Evolutionary conservation across 2,113 vertebrate genomes (phyloP), one percentile per base, ranked within the genome.

Genomic region (Cebidichthys violaceus): DNA sequence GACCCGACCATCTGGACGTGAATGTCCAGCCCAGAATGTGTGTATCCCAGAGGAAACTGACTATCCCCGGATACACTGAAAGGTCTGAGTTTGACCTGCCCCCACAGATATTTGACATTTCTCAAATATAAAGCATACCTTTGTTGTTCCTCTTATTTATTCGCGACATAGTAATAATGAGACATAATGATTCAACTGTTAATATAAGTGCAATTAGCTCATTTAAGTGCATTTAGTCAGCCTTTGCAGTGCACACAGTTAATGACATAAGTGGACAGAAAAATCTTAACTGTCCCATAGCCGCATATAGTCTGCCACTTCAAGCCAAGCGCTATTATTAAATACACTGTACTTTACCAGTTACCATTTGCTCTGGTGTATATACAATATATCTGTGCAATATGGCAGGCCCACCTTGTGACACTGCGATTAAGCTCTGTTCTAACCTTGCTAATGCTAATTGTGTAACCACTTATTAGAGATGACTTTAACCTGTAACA

Each of bases 1-100:
- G 75, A 82, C 50, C n/a, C 22, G 27, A 27, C 90, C 89, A 90
- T 93, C 88, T 93, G 92, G 88, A 86, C 72, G 77, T 81, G 41
- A 86, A 70, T 60, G 85, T 89, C 85, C 84, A 83, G 76, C 60
- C 77, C 79, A 92, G 83, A 88, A 75, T 83, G 74, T 57, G 67
- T 70, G 41, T 74, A n/a, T 86, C 90, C 86, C 81, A 52, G 64
- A 87, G 87, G 87, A 86, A 84, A 72, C 22, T 11, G 31, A 81
- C 78, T 60, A 35, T 78, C 68, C 75, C 78, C 64, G 57, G 80
- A 90, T 81, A 81, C 37, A 70, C 10, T 33, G 55, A 86, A 62
- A 35, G 72, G 50, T 73, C 43, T 37, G 24, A 55, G 74, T 71
- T 57, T 83, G 83, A 88, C 29, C 75, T 62, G 64, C 55, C 41